Conservation (phyloP, 2,888 invertebrate genomes). For the Caenorhabditis virilis region DNA sequence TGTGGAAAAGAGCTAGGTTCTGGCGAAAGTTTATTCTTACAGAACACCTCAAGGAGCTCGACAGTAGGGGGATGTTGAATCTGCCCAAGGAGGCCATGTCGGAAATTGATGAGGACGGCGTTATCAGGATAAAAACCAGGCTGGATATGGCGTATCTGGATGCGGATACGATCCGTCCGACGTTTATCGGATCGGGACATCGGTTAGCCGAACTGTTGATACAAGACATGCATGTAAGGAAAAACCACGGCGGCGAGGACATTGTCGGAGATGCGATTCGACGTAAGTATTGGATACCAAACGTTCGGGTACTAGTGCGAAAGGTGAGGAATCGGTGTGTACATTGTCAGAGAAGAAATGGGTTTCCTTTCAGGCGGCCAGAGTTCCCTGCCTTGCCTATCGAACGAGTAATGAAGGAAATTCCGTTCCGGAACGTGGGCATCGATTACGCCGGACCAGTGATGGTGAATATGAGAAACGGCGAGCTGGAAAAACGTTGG, state of each 20-base stretch:
- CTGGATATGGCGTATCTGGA: too few relatives aligned
- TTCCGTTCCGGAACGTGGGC: constrained; percentile 10
- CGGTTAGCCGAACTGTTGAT: not conserved
- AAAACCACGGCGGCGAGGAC: not conserved
- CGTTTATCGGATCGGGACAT: not conserved
- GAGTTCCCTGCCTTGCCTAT: constrained; percentile 11
- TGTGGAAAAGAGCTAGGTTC: too few relatives aligned
- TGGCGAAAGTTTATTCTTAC: too few relatives aligned
- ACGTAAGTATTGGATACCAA: too few relatives aligned
- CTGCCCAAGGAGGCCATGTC: too few relatives aligned
- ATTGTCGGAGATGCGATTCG: not conserved
- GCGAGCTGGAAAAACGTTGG: constrained; percentile 13
- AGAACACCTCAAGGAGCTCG: too few relatives aligned
- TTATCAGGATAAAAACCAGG: too few relatives aligned
- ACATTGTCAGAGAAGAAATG: constrained; percentile 3
- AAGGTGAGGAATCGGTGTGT: constrained; percentile 1
- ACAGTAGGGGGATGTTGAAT: too few relatives aligned
- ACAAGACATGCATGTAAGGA: not conserved
- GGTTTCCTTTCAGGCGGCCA: constrained; percentile 9
- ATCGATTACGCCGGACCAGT: too few relatives aligned
- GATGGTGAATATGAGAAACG: constrained; percentile 11
- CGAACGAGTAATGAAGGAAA: constrained; percentile 1
- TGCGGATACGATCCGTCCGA: not conserved
- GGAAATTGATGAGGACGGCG: too few relatives aligned
- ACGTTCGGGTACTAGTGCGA: not conserved